Base-by-base conservation (phyloP, 92 coral and sea anemone genomes). In the Parazoanthus swiftii region DNA sequence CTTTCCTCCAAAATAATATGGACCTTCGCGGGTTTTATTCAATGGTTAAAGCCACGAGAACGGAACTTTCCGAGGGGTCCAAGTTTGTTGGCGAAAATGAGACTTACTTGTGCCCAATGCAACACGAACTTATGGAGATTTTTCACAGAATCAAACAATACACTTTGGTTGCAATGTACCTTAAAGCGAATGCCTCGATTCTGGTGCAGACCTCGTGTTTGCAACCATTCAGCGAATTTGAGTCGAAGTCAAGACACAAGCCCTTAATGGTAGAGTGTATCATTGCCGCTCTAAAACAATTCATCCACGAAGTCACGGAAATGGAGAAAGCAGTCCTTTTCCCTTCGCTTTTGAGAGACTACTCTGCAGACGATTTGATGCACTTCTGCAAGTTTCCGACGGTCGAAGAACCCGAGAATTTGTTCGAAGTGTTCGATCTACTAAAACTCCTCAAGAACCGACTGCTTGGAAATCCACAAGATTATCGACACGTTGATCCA, bases 301-400 rank as follows among this genome's bases (percentile, higher is more conserved):
- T 95, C 59, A 89, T 88, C 54, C 85, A 86, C 42, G 98, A 93
- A 77, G 92, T 93, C 3, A 91, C 93, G 56, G 92, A 92, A 51
- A 90, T 95, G 94, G 98, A 95, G 77, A 95, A 93, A 67, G 92
- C 98, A 44, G 91, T 95, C 6, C 85, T 95, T 78, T 93, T 95
- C 76, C 98, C 98, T 25, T 89, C 93, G 66, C 92, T 93, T 26
- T 86, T 95, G 10, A 89, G 85, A 39, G 95, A 95, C 88, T 89
- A 86, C 39, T 76, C 86, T 8, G 91, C 88, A 33, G 86, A 81
- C 81, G 94, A 91, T 23, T 54, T 85, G 63, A 72, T 81, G 88
- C 88, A 89, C 2, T 81, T 81, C 42, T 81, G 79, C 73, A 86
- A 77, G 76, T 82, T 82, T 66, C 44, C 86, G 15, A 26, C 88